A percentile compares a stretch with the other conserved stretches of the same genome.
Conservation (phyloP, 2,888 invertebrate genomes). For the Spisula solida region DNA sequence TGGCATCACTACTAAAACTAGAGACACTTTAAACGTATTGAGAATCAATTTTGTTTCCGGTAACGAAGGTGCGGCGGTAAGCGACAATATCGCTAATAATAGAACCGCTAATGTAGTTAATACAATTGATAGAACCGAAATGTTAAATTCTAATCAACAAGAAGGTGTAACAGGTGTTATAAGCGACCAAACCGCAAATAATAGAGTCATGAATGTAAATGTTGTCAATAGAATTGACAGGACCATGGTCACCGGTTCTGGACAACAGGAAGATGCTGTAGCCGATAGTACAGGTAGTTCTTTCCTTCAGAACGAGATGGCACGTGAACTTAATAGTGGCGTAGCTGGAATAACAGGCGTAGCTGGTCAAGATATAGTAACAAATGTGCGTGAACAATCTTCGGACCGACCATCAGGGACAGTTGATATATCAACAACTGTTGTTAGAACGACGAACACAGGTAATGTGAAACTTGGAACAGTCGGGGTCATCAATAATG, state of each 20-base stretch:
- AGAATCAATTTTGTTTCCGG: no score
- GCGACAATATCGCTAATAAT: no score
- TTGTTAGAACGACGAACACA: neutral
- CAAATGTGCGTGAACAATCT: neutral
- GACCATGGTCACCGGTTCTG: no score
- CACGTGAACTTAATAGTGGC: neutral
- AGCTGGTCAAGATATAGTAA: neutral
- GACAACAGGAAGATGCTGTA: neutral
- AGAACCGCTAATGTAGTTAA: no score
- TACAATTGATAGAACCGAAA: no score
- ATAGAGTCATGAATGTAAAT: no score
- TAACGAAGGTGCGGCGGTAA: no score
- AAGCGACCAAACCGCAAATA: no score
- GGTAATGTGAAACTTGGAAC: neutral
- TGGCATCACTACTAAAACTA: neutral
- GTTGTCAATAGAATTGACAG: no score
- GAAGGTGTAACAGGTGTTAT: no score
- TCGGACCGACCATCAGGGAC: neutral
- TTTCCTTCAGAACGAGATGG: neutral
- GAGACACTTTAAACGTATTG: no score
- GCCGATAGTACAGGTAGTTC: neutral
- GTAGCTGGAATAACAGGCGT: neutral
- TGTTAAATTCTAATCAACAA: no score
- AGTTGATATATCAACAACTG: neutral
- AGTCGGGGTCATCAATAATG: neutral